These are phyloP conservation scores for Spongilla lacustris DNA, from an alignment of 37 sponge, comb jelly and placozoan genomes.

Conservation along the genomic window DNA sequence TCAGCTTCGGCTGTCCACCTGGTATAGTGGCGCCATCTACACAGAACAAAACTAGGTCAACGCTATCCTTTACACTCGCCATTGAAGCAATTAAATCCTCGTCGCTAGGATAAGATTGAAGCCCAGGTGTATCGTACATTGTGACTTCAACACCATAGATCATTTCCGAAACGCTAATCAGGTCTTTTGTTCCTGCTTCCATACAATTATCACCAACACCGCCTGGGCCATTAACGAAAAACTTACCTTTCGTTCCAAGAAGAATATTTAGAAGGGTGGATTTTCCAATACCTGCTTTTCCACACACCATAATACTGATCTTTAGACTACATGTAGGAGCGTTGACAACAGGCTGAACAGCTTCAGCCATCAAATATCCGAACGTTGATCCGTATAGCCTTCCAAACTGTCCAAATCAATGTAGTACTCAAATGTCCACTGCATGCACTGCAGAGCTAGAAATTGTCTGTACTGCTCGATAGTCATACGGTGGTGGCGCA, in stretches of 20 bases:
- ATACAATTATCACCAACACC: background rate
- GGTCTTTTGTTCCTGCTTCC: background rate
- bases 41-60: constrained; percentile 25
- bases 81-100: background rate
- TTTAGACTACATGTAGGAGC: too few species aligned
- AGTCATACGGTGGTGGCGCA: too few species aligned
- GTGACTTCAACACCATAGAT: background rate
- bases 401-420: background rate
- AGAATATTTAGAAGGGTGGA: constrained; percentile 30
- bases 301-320: background rate
- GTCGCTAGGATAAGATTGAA: constrained; percentile 1
- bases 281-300: constrained; percentile 31
- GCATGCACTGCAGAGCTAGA: too few species aligned
- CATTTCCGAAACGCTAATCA: background rate
- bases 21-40: background rate
- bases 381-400: too few species aligned
- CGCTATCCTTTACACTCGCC: background rate
- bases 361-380: too few species aligned
- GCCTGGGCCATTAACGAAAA: constrained; percentile 15
- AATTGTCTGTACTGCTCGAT: too few species aligned
- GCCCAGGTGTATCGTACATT: constrained; percentile 20
- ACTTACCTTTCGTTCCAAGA: constrained; percentile 6
- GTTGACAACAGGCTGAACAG: too few species aligned
- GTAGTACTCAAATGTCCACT: too few species aligned
- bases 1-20: constrained; percentile 7